These are phyloP conservation scores for Lacerta bilineata DNA, from an alignment of 2,797 vertebrate species.

Conservation along the genomic window DNA sequence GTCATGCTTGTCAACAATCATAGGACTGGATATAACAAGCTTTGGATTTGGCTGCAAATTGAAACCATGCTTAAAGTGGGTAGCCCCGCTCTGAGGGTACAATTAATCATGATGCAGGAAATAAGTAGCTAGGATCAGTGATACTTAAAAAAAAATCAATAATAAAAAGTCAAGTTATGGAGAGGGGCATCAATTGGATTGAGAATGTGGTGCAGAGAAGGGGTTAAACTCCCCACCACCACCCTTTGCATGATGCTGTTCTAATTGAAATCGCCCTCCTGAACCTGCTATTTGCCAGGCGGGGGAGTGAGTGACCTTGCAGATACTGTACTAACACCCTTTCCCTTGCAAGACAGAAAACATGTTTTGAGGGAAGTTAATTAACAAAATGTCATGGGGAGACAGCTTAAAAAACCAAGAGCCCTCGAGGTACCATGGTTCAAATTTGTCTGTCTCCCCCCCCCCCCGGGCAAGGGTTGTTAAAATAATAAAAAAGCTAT, in stretches of 20 bases:
- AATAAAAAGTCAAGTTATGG: neutral
- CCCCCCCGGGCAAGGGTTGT: neutral
- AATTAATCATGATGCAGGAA: neutral
- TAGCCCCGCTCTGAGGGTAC: neutral
- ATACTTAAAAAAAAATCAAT: no score
- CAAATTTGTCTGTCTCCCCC: neutral
- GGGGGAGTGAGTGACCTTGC: neutral
- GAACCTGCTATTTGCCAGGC: neutral
- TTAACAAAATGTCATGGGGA: neutral
- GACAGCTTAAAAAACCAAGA: no score
- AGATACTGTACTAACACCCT: neutral
- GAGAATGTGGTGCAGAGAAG: neutral
- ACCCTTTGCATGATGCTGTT: neutral
- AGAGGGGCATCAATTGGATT: neutral
- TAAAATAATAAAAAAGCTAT: neutral
- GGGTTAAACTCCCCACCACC: neutral
- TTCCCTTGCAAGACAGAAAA: neutral
- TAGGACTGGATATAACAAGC: neutral
- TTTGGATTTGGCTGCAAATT: neutral
- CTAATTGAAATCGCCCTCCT: neutral
- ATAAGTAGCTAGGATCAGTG: neutral
- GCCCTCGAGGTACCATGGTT: neutral
- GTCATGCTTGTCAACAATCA: neutral
- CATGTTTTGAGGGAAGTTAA: neutral
- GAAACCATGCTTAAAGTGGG: neutral